Conservation (phyloP, 2,113 vertebrate genomes). For the Peromyscus maniculatus region DNA sequence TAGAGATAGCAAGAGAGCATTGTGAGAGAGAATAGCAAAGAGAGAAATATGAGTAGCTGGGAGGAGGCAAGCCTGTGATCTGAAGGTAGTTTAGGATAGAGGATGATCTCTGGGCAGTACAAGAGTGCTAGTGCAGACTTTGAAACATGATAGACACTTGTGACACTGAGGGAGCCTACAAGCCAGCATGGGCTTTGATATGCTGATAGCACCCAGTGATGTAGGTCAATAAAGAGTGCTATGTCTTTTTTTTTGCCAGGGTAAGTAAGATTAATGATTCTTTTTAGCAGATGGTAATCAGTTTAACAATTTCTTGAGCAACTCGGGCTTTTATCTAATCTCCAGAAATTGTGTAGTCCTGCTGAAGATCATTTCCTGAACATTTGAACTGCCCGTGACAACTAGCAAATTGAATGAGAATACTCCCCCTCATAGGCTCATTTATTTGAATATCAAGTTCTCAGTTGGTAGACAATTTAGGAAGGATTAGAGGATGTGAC, state of each 20-base stretch:
- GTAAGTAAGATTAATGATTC: background rate
- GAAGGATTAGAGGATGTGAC: background rate
- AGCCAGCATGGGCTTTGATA: background rate
- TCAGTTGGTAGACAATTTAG: background rate
- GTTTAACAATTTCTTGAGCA: background rate
- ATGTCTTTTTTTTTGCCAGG: background rate
- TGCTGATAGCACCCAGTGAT: background rate
- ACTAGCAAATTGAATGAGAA: background rate
- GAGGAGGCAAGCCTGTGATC: background rate
- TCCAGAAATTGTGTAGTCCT: background rate
- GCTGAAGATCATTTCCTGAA: background rate
- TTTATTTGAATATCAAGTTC: background rate
- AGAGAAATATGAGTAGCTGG: background rate
- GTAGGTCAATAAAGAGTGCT: background rate
- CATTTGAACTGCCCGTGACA: background rate
- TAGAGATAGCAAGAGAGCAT: background rate
- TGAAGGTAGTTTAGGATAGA: background rate
- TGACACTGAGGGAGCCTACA: background rate
- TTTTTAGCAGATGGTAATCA: background rate
- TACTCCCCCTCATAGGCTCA: background rate
- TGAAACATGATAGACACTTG: background rate
- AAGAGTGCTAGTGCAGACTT: background rate
- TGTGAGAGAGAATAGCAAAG: background rate
- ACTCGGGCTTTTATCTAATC: background rate
- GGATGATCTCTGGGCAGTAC: background rate